phyloP scores from a whole-genome alignment of 2,797 vertebrate genomes.

The Bovichtus diacanthus region DNA sequence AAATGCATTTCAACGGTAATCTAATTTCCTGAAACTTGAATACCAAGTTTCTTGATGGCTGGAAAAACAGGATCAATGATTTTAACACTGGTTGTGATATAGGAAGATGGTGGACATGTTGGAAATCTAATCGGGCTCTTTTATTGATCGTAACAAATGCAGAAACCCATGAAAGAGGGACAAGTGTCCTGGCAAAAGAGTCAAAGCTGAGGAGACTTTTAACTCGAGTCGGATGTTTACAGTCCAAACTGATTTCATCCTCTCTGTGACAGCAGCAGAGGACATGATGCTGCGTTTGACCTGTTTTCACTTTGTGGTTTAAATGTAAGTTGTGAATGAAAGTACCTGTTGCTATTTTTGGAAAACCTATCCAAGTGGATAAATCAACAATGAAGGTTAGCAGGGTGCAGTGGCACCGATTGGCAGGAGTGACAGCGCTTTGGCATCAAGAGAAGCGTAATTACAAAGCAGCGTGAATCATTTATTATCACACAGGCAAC shows the following conservation, averaged over 20 bases:
- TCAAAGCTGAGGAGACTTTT: not conserved
- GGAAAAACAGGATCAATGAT: slow-evolving; percentile 7
- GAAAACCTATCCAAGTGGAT: slow-evolving; percentile 33
- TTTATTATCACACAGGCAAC: not conserved
- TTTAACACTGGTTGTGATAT: slow-evolving; percentile 3
- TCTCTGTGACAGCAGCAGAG: not conserved
- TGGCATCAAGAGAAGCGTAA: slow-evolving; percentile 31
- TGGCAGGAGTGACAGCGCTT: slow-evolving; percentile 30
- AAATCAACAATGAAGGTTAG: slow-evolving; percentile 42
- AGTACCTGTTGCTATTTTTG: slow-evolving; percentile 46
- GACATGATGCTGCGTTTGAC: not conserved
- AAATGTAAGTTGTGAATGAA: slow-evolving; percentile 25
- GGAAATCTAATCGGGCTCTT: slow-evolving; percentile 10
- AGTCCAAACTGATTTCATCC: not conserved
- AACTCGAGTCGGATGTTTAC: not conserved
- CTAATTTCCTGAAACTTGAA: slow-evolving; percentile 40
- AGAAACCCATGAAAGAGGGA: not conserved
- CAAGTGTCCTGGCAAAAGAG: not conserved
- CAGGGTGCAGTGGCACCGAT: slow-evolving; percentile 25
- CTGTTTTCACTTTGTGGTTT: slow-evolving; percentile 1
- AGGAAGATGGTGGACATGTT: not conserved
- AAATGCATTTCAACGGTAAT: slow-evolving; percentile 27
- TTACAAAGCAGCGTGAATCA: not conserved
- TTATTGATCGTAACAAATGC: not conserved
- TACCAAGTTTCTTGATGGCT: not conserved